Base-by-base conservation (phyloP, 2,888 invertebrate genomes). In the Diaphora mendica region DNA sequence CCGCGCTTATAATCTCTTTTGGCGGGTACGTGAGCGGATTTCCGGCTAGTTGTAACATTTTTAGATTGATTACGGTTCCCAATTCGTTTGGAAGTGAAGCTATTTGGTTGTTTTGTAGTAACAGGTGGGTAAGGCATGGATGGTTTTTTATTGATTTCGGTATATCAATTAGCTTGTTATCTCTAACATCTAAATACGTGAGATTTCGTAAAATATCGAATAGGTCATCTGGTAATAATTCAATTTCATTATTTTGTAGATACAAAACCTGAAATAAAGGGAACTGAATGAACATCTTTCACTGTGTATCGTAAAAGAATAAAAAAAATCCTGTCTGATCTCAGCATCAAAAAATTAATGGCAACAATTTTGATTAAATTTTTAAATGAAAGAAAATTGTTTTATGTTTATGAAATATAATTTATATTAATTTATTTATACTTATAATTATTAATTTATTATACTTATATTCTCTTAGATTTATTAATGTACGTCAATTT, bases 121-220 rank as follows among this genome's bases (percentile, higher is more conserved):
- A 91, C 71, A 97, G 88, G 76, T 97, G 97, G 71, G 97, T 96
- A 35, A 97, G 93, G 79, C 87, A 90, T 69, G 87, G 87, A 81
- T 97, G 97, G 79, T 96, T 89, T 76, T 96, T 96, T 33, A 97
- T 95, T 4, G 95, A 93, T 76, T 85, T 89, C 2, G 97, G 97
- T 71, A 97, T 89, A 23, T 89, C 90, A 8, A 87, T 91, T 17
- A 97, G 86, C 72, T 93, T 86, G 87, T 97, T 97, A 77, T 96
- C 96, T 82, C 97, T 94, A 15, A 97, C 85, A 86, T 97, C 97
- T 15, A 97, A 88, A 96, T 97, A 97, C 87, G 95, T 96, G 2
- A 97, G 92, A 83, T 91, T 91, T 15, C 94, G 95, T 26, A 97
- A 88, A 62, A 90, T 91, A 30, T 91, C 89, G 84, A 97, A 97